Base-by-base conservation (phyloP, 2,113 vertebrate species). In the Hiodon alosoides region DNA sequence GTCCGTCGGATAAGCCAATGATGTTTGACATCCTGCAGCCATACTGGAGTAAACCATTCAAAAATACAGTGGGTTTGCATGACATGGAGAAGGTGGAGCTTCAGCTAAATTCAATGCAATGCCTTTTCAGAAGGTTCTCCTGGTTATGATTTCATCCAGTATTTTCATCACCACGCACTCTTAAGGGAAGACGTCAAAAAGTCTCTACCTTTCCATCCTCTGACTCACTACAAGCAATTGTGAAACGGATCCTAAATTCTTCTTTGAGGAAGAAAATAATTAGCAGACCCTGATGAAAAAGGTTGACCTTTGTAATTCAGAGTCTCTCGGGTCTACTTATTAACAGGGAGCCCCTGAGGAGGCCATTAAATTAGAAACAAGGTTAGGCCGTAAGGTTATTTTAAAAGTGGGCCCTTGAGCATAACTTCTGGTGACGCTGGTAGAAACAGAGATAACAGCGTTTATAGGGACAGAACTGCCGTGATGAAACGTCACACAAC, bases 281-380 rank as follows among this genome's bases (percentile, higher is more conserved):
- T 71, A 60, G 55, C 57, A 48, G 70, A 46, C 57, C 17, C 53
- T 71, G 60, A 60, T 60, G 57, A 71, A 46, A 60, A 47, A 71
- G 70, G 57, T 48, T 71, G 55, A 71, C 70, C 70, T 71, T n/a
- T n/a, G 46, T 59, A 46, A 60, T 71, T 7, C 14, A 10, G 31
- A 2, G 57, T 47, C 57, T 71, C 70, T 3, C 8, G 57, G 11
- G 3, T 47, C 57, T 55, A 47, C 47, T 57, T 71, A 60, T 71
- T 71, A 71, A 46, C 4, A 57, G 70, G 60, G 60, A 9, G 70
- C 54, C 69, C 55, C 0, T 31, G 54, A 71, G 70, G 57, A 59
- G 31, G 11, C 31, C 55, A 7, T 13, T 6, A 7, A 50, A 71
- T 51, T 71, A 48, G 70, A 71, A 58, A 16, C 46, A 14, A 16